Conservation (phyloP, 2,888 invertebrate species). For the Drosophila pseudotakahashii region DNA sequence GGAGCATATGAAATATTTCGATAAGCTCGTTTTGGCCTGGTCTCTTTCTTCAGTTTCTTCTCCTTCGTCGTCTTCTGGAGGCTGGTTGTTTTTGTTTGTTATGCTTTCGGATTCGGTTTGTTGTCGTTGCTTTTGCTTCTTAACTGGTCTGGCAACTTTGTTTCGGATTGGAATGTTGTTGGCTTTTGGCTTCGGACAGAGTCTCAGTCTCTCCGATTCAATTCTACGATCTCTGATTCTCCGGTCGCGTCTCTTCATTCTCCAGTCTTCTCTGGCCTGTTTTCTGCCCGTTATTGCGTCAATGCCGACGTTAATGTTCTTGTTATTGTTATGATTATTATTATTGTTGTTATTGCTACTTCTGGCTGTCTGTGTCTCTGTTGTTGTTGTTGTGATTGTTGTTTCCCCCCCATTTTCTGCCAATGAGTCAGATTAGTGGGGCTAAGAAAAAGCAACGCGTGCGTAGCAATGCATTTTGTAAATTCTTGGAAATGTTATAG, state of each 20-base stretch:
- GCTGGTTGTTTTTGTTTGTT: slow-evolving; percentile 36
- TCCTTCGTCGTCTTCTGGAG: slow-evolving; percentile 5
- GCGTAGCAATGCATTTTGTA: slow-evolving; percentile 43
- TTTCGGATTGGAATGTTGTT: slow-evolving; percentile 69
- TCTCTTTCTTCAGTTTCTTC: slow-evolving; percentile 15
- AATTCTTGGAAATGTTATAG: slow-evolving; percentile 15
- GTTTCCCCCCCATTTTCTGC: not conserved
- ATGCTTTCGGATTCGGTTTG: slow-evolving; percentile 26
- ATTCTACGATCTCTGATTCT: slow-evolving; percentile 24
- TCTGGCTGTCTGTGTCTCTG: not conserved
- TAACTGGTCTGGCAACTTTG: slow-evolving; percentile 78
- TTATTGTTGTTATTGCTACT: slow-evolving; percentile 29
- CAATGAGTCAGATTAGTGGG: slow-evolving; percentile 27
- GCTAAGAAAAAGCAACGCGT: slow-evolving; percentile 33
- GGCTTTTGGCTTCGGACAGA: slow-evolving; percentile 58
- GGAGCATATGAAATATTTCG: slow-evolving; percentile 75
- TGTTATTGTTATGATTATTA: slow-evolving; percentile 38
- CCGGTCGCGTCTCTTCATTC: slow-evolving; percentile 1
- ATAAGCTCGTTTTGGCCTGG: slow-evolving; percentile 57
- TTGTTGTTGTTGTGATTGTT: not conserved
- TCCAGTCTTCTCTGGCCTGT: slow-evolving; percentile 28
- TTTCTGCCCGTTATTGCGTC: slow-evolving; percentile 53
- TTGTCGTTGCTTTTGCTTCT: slow-evolving; percentile 29
- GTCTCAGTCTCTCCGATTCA: slow-evolving; percentile 21
- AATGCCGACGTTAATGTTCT: slow-evolving; percentile 53